Evolutionary conservation across 2,888 invertebrate species (phyloP), one percentile per base, ranked within the genome.

Genomic region (Eupithecia vulgata): DNA sequence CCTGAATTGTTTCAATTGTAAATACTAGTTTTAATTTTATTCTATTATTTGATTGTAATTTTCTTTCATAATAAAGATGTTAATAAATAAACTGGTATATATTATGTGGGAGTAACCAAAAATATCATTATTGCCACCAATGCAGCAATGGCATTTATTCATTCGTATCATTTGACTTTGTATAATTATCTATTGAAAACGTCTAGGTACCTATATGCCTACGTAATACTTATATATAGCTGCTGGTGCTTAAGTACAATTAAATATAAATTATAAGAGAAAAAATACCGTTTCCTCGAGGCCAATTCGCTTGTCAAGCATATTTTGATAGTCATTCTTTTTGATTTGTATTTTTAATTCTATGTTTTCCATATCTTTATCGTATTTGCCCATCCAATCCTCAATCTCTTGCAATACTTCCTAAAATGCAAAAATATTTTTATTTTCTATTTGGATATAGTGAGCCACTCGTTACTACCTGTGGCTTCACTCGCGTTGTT

Each of bases 371-470:
- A 92, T 91, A 71, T 94, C 94, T 37, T 66, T 80, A 62, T 94
- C 94, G 76, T 91, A 94, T 82, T 92, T 93, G 21, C 82, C 80
- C 93, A 94, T 94, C 90, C 89, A 91, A 0, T 80, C 70, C 68
- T 94, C 94, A 2, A 94, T 83, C 68, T 88, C 87, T 48, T 81
- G 75, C 15, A 93, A 79, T 45, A 88, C 89, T 82, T 93, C 94
- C 94, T 94, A 73, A 12, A 64, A 25, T 25, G 13, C 48, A 25
- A 25, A 57, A 67, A 65, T 10, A 40, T 25, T 65, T 64, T 64
- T 37, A 35, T 35, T 35, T 35, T 15, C 5, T 4, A 34, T 7
- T 34, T 5, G 17, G 15, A 0, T 25, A 17, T 15, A 4, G 0
- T 48, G 48, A 45, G 45, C 1, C 7, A 45, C 42, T 42, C 17